Base-by-base conservation (phyloP, 2,113 vertebrate species). In the Amia ocellicauda region DNA sequence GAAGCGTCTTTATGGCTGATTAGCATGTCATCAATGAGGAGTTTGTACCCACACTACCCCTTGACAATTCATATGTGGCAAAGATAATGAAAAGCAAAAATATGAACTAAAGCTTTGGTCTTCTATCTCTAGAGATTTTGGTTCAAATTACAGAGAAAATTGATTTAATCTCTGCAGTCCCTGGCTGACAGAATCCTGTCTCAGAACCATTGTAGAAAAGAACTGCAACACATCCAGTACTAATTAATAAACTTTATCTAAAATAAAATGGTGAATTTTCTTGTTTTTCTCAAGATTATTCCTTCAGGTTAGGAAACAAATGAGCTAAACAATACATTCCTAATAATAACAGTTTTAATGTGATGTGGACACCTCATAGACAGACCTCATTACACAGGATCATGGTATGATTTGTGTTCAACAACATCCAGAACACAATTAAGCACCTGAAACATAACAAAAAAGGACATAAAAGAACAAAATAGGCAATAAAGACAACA, bases 11-110 rank as follows among this genome's bases (percentile, higher is more conserved):
- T 64, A 62, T 71, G 63, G 5, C 74, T 81, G 65, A 85, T 85
- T 83, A 86, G 77, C 81, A 81, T 85, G 79, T 80, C 77, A 75
- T 78, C 70, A 73, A 67, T 74, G 75, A 62, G 70, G 73, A 67
- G 66, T 76, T 70, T 59, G 68, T 68, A 66, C 71, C 64, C 68
- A 74, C 70, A 70, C 69, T 73, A 69, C 77, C 77, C 74, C 74
- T 68, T 62, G 75, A 73, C 70, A 42, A 78, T 84, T 69, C 74
- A 70, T 60, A 71, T 70, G 65, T 65, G 62, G 66, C 58, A 47
- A 23, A 63, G 71, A 54, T 76, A 66, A 80, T 70, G 70, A 66
- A 75, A 66, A 83, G 61, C 58, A 62, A 55, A 69, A 66, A 65
- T 17, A 70, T 63, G 42, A 22, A 31, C 3, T 49, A 41, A 42